Evolutionary conservation across 2,113 vertebrate genomes (phyloP).

Genomic region (Salvelinus namaycush): DNA sequence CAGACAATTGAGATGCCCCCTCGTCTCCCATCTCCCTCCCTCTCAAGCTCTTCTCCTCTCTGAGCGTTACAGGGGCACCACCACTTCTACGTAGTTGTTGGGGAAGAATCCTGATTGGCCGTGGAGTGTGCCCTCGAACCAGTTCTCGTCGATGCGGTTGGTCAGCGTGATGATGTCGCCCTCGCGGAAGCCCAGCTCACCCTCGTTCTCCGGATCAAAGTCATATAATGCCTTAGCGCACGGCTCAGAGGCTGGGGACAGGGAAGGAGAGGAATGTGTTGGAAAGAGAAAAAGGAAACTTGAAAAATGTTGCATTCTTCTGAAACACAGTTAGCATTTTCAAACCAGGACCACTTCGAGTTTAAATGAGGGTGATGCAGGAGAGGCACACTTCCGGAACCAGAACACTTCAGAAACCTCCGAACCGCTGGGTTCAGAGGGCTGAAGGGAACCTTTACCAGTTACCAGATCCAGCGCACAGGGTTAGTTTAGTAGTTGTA

Average conservation of each 20-base stretch:
- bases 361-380: no score
- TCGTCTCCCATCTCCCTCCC: not conserved
- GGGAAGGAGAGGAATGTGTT: constrained; percentile 3
- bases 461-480: no score
- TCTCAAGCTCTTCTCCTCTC: not conserved
- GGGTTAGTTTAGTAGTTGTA: no score
- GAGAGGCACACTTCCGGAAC: no score
- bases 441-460: not conserved
- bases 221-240: constrained; percentile 93
- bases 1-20: constrained; percentile 14
- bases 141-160: constrained; percentile 95
- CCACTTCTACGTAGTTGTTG: constrained; percentile 93
- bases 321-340: no score
- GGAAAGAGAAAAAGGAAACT: not conserved
- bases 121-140: constrained; percentile 88
- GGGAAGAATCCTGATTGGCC: constrained; percentile 92
- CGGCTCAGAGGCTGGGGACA: constrained; percentile 71
- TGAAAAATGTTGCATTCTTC: no score
- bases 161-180: constrained; percentile 92
- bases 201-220: constrained; percentile 93
- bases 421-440: not conserved
- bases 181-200: constrained; percentile 91
- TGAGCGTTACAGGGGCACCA: constrained; percentile 87
- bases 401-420: not conserved
- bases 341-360: no score